A percentile compares a stretch with the other conserved stretches of the same genome.
These are phyloP conservation scores for Lepus timidus DNA, from an alignment of 2,113 vertebrate genomes.

Conservation along the genomic window DNA sequence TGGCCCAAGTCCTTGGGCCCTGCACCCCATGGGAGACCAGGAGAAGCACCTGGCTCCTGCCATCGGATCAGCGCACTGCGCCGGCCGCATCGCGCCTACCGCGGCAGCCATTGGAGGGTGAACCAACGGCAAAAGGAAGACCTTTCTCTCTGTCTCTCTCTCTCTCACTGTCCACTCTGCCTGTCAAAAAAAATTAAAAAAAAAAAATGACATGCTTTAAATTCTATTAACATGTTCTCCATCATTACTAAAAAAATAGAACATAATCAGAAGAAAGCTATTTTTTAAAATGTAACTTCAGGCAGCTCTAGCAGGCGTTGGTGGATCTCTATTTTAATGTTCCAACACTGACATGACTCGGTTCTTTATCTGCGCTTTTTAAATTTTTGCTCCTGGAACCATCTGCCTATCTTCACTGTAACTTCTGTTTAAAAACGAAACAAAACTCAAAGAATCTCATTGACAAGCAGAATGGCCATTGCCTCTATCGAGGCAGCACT, in stretches of 20 bases:
- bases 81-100: too few relatives aligned
- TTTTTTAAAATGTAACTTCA: not conserved
- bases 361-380: not conserved
- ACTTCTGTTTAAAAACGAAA: not conserved
- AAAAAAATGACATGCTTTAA: too few relatives aligned
- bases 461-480: not conserved
- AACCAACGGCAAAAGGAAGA: too few relatives aligned
- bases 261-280: not conserved
- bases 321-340: not conserved
- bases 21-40: too few relatives aligned
- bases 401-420: not conserved
- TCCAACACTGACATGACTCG: slow-evolving; percentile 7
- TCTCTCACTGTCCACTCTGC: too few relatives aligned
- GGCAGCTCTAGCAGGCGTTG: not conserved
- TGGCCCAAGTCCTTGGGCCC: too few relatives aligned
- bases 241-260: not conserved
- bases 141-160: too few relatives aligned
- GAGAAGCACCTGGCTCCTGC: too few relatives aligned
- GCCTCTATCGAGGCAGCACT: not conserved
- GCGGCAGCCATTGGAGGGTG: too few relatives aligned
- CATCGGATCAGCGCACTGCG: too few relatives aligned
- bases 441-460: not conserved
- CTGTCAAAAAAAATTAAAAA: too few relatives aligned
- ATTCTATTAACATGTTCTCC: too few relatives aligned
- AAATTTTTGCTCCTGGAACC: not conserved